Evolutionary conservation across 1,140 invertebrate species (phyloP), one percentile per base, ranked within the genome.

Genomic region (Penaeus chinensis): DNA sequence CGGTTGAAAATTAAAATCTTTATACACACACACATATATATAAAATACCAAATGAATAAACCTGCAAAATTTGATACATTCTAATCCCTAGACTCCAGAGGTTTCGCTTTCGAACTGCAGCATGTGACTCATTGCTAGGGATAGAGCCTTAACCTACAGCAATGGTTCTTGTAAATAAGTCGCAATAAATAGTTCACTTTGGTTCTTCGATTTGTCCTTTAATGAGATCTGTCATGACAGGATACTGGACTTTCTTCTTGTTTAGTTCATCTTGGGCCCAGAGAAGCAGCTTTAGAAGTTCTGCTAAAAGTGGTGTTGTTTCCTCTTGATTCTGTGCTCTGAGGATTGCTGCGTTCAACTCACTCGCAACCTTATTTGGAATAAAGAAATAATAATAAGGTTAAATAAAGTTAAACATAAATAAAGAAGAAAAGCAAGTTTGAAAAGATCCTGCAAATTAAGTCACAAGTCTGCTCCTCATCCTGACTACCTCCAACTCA

Each of bases 181-280:
- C 5, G 11, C 54, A 16, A 10, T 54, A 16, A 54, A 54, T 16
- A 5, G 19, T 42, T 82, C 79, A 87, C 69, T 87, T 87, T 32
- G 69, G 86, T 66, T 87, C 86, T 42, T 87, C 86, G 13, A 87
- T 82, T 62, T 87, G 86, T 11, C 86, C 90, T 61, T 89, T 90
- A 61, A 89, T 86, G 2, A 90, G 84, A 82, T 90, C 90, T 11
- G 86, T 89, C 2, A 97, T 90, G 42, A 90, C 78, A 32, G 88
- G 85, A 80, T 83, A 91, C 32, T 84, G 84, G 22, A 93, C 95
- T 93, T 97, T 97, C 91, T 98, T 98, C 91, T 96, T 98, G 92
- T 98, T 97, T 2, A 99, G 93, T 92, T 99, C 97, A 90, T 97
- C 96, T 92, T 99, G 98, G 2, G 97, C 96, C 98, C 98, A 99